phyloP scores from a whole-genome alignment of 2,888 invertebrate species.

The Drosophila nr. perissopoda region DNA sequence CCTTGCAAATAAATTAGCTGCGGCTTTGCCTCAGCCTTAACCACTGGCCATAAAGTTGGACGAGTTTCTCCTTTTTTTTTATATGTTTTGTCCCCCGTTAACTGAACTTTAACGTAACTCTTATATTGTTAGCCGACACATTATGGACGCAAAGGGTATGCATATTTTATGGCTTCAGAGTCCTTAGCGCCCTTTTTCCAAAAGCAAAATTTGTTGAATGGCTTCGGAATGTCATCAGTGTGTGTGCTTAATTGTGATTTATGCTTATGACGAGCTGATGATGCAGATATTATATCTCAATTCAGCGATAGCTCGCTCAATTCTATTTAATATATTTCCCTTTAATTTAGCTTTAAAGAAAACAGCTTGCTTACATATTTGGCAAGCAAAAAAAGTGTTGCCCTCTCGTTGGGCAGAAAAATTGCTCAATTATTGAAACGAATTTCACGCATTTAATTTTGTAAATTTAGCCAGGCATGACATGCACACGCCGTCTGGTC shows the following conservation, averaged over 20 bases:
- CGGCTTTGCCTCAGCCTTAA: constrained; percentile 62
- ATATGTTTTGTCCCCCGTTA: constrained; percentile 11
- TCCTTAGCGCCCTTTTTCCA: constrained; percentile 14
- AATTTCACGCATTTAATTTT: constrained; percentile 82
- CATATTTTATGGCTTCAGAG: constrained; percentile 45
- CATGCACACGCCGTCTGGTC: constrained; percentile 55
- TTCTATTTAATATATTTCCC: not conserved
- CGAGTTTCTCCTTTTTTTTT: constrained; percentile 24
- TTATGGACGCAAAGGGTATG: constrained; percentile 27
- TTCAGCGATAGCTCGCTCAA: not conserved
- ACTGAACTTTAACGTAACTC: constrained; percentile 58
- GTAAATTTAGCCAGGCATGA: constrained; percentile 78
- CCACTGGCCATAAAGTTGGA: constrained; percentile 65
- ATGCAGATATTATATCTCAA: constrained; percentile 8
- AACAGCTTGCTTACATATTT: constrained; percentile 16
- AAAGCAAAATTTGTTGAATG: constrained; percentile 32
- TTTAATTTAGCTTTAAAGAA: constrained; percentile 38
- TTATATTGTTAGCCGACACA: constrained; percentile 42
- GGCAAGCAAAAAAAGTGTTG: constrained; percentile 29
- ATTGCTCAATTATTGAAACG: constrained; percentile 80
- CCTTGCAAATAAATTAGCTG: constrained; percentile 79
- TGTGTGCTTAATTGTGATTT: constrained; percentile 36
- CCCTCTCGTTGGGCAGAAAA: constrained; percentile 51
- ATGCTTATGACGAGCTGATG: constrained; percentile 24
- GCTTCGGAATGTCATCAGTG: constrained; percentile 21